Evolutionary conservation across 2,113 vertebrate species (phyloP), one percentile per base, ranked within the genome.

Genomic region (Panthera uncia): DNA sequence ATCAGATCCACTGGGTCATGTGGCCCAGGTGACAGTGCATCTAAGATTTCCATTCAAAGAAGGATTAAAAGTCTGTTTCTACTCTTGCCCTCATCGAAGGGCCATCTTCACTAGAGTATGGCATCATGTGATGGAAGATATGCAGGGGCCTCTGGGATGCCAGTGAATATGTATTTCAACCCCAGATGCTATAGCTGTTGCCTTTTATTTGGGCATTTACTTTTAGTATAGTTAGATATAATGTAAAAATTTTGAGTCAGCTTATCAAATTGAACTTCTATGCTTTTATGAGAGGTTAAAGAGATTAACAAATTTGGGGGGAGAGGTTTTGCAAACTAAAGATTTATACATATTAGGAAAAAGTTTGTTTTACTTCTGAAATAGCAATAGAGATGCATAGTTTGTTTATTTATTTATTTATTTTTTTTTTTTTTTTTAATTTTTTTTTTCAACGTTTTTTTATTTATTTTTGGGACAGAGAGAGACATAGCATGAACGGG

Each of bases 341-440:
- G 71, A 91, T 65, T 86, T 91, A 71, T 79, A 79, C 4, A 86
- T 50, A 57, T 12, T 16, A 33, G 6, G 7, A 5, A 50, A n/a
- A 88, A 29, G 18, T 92, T 36, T 97, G 23, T 92, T 89, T 97
- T 6, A 85, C n/a, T 96, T 95, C 61, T 92, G 41, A 94, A 96
- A 94, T 50, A 94, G 45, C 27, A 68, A 23, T 31, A 91, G 52
- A 73, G 29, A 41, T 79, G 4, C 21, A 93, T 73, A 69, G 45
- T 78, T 83, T 66, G 33, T 95, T 89, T 71, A n/a, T n/a, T n/a
- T n/a, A n/a, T n/a, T n/a, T n/a, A n/a, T n/a, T n/a, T n/a, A n/a
- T n/a, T n/a, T n/a, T n/a, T n/a, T n/a, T n/a, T n/a, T n/a, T n/a
- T n/a, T n/a, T n/a, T n/a, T n/a, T n/a, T n/a, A n/a, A n/a, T n/a